Base-by-base conservation (phyloP, 1,140 invertebrate species). In the Phocides pigmalion region DNA sequence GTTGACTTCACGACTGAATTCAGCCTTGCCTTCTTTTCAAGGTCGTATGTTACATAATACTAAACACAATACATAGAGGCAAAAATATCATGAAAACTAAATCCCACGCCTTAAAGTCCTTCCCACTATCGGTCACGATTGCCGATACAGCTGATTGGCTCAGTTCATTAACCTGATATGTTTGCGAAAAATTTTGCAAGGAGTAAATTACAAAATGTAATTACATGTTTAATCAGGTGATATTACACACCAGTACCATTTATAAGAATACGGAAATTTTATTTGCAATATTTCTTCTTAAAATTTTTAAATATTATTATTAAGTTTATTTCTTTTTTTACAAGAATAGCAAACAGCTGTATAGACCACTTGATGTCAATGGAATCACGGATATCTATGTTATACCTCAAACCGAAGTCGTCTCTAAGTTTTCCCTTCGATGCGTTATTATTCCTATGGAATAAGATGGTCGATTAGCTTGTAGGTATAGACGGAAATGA, bases 41-140 rank as follows among this genome's bases (percentile, higher is more conserved):
- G 37, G 37, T 15, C 37, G 3, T 8, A n/a, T n/a, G 9, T 28
- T 28, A 28, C 37, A 41, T 41, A 15, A 41, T 42, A 32, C 28
- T 2, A 15, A 49, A 49, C 28, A 25, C 9, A 12, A 3, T 4
- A n/a, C n/a, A 25, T 1, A 50, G 6, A 32, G 9, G 15, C n/a
- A 49, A 35, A 42, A 2, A 6, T 17, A 4, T 50, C n/a, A 53
- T 22, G 17, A 41, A 41, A 11, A 39, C 35, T 14, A 11, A 54
- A 54, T 54, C 19, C 37, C 19, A 54, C 19, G 12, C 19, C n/a
- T n/a, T n/a, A n/a, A n/a, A 32, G 9, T 54, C 35, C 37, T 54
- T 54, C 25, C 35, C 35, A 54, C 46, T 22, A 54, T 54, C 51
- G 19, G 51, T 41, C 37, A 54, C 19, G 51, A 54, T 41, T 15